Evolutionary conservation across 2,113 vertebrate genomes (phyloP), one percentile per base, ranked within the genome.

Genomic region (Peromyscus polionotus): DNA sequence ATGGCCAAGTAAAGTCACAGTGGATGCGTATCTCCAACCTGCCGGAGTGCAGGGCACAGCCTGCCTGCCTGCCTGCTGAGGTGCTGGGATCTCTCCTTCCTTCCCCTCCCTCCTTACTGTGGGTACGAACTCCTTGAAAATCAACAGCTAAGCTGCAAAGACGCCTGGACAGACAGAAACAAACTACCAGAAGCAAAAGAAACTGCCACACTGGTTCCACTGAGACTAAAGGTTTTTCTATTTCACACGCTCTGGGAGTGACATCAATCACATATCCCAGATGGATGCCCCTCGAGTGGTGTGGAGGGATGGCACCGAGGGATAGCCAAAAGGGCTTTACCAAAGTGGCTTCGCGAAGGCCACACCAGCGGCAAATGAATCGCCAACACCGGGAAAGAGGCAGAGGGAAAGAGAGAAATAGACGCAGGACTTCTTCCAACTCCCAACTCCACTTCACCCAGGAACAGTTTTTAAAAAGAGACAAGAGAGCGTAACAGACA

Each of bases 341-440:
- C 94, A 70, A 92, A 97, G 96, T 96, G 90, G 67, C 95, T 65
- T 76, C 65, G 48, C 88, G 96, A 92, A 97, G 97, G 95, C 97
- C 96, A 88, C 92, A 65, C 67, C 65, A 26, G 85, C 92, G 57
- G 79, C 75, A 93, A 86, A 95, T 2, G 93, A 73, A 77, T 80
- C 59, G 92, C 83, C 42, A 81, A 93, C 83, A 81, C 11, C 28
- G 89, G 36, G 36, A 54, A 48, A 51, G 24, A 76, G 33, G 39
- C 59, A 75, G n/a, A 67, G 86, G 83, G 45, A 20, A 20, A 68
- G 75, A 51, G 84, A 93, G 73, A 90, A 70, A 76, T 65, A 86
- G 65, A 63, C 54, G 70, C 93, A 94, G 77, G 94, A 98, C 97
- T 98, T 97, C 96, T 97, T 97, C 94, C 96, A 98, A 97, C 97